These are phyloP conservation scores for Tetanocera ferruginea DNA, from an alignment of 2,888 invertebrate species.

Conservation along the genomic window DNA sequence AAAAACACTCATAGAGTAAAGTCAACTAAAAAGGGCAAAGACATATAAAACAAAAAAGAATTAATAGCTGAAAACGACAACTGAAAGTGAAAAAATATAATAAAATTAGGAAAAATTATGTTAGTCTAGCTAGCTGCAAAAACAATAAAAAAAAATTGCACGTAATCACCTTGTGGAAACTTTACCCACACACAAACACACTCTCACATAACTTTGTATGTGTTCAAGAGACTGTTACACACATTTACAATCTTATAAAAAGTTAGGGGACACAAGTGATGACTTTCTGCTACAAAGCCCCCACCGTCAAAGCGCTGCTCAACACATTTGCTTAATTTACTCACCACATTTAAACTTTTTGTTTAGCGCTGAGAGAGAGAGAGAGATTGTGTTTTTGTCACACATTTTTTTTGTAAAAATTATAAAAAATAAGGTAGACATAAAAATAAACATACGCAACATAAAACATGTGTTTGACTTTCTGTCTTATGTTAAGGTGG, in stretches of 20 bases:
- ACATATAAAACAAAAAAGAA: not conserved
- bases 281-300: not conserved
- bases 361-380: not conserved
- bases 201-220: not conserved
- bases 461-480: too few species aligned
- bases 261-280: not conserved
- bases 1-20: not conserved
- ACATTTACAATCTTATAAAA: not conserved
- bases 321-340: not conserved
- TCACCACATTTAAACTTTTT: not conserved
- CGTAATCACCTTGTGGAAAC: conserved; percentile 24
- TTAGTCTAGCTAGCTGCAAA: not conserved
- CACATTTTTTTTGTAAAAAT: too few species aligned
- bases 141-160: conserved; percentile 2
- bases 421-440: too few species aligned
- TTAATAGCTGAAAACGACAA: not conserved
- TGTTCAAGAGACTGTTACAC: not conserved
- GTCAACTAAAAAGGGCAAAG: not conserved
- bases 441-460: too few species aligned
- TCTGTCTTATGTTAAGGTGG: too few species aligned
- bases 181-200: not conserved
- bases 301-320: not conserved
- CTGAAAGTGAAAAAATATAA: conserved; percentile 4
- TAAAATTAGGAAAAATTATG: not conserved
- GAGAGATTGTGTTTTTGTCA: not conserved